Percentiles rank a stretch among this genome's conserved stretches.
Evolutionary conservation across 2,888 invertebrate genomes (phyloP).

Genomic region (Rhamnusium bicolor): DNA sequence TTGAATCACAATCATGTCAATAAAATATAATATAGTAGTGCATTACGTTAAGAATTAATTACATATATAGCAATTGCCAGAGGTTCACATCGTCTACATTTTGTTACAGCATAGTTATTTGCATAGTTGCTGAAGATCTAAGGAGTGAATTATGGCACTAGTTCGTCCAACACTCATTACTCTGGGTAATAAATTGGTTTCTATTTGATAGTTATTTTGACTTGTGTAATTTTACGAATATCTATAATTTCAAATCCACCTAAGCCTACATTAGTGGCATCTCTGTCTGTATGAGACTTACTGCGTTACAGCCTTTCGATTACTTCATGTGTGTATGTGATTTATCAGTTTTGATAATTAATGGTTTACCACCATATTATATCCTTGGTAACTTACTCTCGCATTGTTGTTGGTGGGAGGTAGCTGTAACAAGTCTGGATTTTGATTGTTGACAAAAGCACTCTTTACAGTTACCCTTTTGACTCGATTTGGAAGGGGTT

Average conservation of each 20-base stretch:
- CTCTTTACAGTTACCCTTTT: background rate
- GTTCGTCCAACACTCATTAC: slow-evolving; percentile 60
- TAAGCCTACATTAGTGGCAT: slow-evolving; percentile 47
- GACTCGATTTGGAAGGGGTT: background rate
- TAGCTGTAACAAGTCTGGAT: background rate
- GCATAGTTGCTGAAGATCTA: no score
- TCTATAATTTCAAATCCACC: slow-evolving; percentile 58
- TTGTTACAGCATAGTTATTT: slow-evolving; percentile 60
- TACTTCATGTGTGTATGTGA: slow-evolving; percentile 15
- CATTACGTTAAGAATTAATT: slow-evolving; percentile 40
- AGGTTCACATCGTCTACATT: slow-evolving; percentile 58
- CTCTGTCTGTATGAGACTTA: slow-evolving; percentile 46
- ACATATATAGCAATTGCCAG: slow-evolving; percentile 62
- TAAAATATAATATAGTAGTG: background rate
- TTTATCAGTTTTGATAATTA: background rate
- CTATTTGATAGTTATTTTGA: slow-evolving; percentile 63
- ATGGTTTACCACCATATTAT: background rate
- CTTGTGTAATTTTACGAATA: slow-evolving; percentile 58
- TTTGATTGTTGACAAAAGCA: background rate
- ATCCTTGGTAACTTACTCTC: background rate
- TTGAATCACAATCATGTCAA: background rate
- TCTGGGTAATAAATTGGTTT: slow-evolving; percentile 54
- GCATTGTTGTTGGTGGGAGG: background rate
- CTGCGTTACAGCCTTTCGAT: slow-evolving; percentile 53
- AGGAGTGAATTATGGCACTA: slow-evolving; percentile 59